A percentile compares a stretch with the other conserved stretches of the same genome.
Evolutionary conservation across 2,888 invertebrate genomes (phyloP).

Genomic region (Ornithoptera alexandrae): DNA sequence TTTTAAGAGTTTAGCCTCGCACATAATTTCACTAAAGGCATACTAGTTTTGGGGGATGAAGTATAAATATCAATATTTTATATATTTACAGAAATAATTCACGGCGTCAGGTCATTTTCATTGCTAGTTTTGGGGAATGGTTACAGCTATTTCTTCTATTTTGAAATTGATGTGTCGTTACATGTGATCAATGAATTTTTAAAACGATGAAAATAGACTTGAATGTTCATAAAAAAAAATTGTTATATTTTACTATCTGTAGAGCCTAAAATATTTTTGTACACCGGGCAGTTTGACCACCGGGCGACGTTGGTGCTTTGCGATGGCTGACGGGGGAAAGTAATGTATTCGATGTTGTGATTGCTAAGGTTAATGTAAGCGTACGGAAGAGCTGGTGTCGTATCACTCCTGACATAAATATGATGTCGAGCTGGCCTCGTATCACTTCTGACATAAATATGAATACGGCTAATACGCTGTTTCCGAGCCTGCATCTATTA

Average conservation of each 20-base stretch:
- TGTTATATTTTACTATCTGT: constrained; percentile 9
- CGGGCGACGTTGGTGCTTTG: constrained; percentile 74
- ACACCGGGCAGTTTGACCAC: constrained; percentile 62
- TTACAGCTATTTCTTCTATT: not conserved
- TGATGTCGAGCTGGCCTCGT: constrained; percentile 9
- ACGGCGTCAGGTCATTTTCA: not conserved
- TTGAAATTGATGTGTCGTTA: too few species aligned
- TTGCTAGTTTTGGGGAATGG: not conserved
- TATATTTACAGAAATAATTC: not conserved
- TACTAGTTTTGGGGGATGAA: constrained; percentile 9
- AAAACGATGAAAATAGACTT: constrained; percentile 2
- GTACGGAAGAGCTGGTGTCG: constrained; percentile 27
- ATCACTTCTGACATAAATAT: constrained; percentile 27
- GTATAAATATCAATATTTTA: constrained; percentile 9
- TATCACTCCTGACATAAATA: constrained; percentile 27
- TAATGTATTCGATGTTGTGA: constrained; percentile 57
- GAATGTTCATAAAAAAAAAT: not conserved
- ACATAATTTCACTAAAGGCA: constrained; percentile 1
- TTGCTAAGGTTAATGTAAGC: constrained; percentile 41
- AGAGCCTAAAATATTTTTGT: constrained; percentile 49
- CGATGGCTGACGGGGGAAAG: constrained; percentile 47
- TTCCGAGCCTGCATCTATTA: not conserved
- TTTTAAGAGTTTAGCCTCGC: constrained; percentile 34
- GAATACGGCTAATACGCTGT: not conserved
- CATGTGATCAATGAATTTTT: not conserved